Evolutionary conservation across 2,113 vertebrate species (phyloP).

Genomic region (Oxygymnocypris stewartii): DNA sequence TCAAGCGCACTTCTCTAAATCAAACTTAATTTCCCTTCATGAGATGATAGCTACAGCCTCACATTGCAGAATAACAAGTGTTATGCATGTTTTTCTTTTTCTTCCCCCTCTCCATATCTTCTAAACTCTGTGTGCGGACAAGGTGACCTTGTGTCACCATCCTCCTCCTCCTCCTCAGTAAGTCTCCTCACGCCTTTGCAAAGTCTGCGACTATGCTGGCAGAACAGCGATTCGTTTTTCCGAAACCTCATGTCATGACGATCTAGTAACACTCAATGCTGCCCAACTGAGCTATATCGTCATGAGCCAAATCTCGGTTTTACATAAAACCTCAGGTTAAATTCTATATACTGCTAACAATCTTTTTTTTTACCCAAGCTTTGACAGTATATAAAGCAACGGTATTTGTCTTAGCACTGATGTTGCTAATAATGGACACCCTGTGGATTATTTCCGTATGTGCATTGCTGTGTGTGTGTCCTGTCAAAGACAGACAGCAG

Average conservation of each 20-base stretch:
- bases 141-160: conserved; percentile 32
- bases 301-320: conserved; percentile 1
- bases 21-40: background rate
- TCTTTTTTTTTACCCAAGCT: background rate
- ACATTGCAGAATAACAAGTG: background rate
- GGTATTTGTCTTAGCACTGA: background rate
- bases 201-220: background rate
- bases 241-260: conserved; percentile 10
- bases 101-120: conserved; percentile 10
- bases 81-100: background rate
- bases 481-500: conserved; percentile 58
- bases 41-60: background rate
- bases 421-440: background rate
- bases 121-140: conserved; percentile 16
- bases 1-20: background rate
- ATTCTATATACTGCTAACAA: background rate
- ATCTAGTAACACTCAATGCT: background rate
- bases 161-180: background rate
- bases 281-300: conserved; percentile 1
- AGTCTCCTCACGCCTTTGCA: conserved; percentile 33
- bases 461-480: conserved; percentile 4
- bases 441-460: background rate
- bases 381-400: background rate
- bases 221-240: background rate
- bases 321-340: background rate